phyloP scores from a whole-genome alignment of 2,888 invertebrate species.

The Temnothorax rugatulus region DNA sequence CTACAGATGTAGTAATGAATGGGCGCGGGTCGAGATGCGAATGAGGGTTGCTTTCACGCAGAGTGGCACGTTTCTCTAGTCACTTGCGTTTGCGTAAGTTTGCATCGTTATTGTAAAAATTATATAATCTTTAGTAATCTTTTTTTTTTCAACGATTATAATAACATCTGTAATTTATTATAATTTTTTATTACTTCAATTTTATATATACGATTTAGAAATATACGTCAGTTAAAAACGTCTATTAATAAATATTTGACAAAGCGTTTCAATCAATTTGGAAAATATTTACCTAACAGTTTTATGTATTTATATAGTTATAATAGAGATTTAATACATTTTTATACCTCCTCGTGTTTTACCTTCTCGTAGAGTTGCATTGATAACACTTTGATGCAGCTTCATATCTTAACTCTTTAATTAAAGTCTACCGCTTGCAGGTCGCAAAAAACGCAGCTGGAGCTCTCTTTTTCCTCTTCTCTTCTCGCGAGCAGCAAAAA shows the following conservation, averaged over 20 bases:
- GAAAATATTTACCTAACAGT: not conserved
- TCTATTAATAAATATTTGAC: not conserved
- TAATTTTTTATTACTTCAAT: not conserved
- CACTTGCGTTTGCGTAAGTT: not conserved
- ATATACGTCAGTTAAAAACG: not conserved
- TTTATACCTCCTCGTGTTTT: not conserved
- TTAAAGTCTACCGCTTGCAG: conserved; percentile 44
- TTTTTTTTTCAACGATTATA: not conserved
- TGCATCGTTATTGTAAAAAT: not conserved
- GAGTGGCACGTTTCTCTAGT: conserved; percentile 17
- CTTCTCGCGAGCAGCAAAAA: conserved; percentile 42
- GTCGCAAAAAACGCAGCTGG: conserved; percentile 18
- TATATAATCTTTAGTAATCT: not conserved
- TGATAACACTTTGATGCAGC: conserved; percentile 22
- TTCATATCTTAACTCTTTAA: conserved; percentile 38
- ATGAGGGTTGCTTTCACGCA: conserved; percentile 52
- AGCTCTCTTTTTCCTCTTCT: not conserved
- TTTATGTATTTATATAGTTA: not conserved
- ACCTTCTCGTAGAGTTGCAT: not conserved
- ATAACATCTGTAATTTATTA: not conserved
- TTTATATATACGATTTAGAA: not conserved
- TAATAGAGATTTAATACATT: not conserved
- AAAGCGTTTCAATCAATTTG: not conserved
- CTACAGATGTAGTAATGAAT: conserved; percentile 74
- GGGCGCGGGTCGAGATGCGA: conserved; percentile 61